A percentile compares a stretch with the other conserved stretches of the same genome.
Conservation (phyloP, 2,888 invertebrate genomes). For the Melipona bicolor region DNA sequence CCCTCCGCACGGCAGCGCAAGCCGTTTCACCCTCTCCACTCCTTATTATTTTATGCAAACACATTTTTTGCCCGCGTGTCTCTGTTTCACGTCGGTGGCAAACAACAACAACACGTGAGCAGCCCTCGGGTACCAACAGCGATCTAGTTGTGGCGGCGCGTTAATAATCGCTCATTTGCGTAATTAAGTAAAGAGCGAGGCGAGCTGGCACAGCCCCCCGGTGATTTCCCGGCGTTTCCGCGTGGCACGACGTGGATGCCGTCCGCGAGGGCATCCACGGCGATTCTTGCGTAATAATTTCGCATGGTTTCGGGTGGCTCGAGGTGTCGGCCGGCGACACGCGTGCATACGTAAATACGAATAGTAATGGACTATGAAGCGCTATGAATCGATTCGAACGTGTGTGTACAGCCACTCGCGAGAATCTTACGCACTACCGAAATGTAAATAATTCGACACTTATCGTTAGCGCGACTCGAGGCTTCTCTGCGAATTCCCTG, state of each 20-base stretch:
- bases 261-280: neutral
- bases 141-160: slow-evolving; percentile 36
- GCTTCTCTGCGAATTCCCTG: no score
- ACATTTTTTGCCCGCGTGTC: slow-evolving; percentile 34
- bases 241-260: neutral
- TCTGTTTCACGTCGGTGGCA: slow-evolving; percentile 25
- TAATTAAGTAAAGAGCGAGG: slow-evolving; percentile 51
- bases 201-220: slow-evolving; percentile 7
- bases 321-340: slow-evolving; percentile 22
- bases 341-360: no score
- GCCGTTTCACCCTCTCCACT: slow-evolving; percentile 20
- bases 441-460: no score
- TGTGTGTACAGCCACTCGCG: no score
- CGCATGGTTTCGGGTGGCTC: neutral
- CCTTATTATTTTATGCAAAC: slow-evolving; percentile 60
- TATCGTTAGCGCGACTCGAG: no score
- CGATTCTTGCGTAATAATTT: slow-evolving; percentile 48
- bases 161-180: slow-evolving; percentile 59
- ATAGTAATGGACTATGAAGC: no score
- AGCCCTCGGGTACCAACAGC: slow-evolving; percentile 9
- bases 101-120: slow-evolving; percentile 19
- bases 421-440: no score
- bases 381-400: no score
- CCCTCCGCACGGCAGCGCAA: neutral
- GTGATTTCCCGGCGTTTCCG: slow-evolving; percentile 29